Evolutionary conservation across 2,113 vertebrate genomes (phyloP).

Genomic region (Tricholaema leucomelas): DNA sequence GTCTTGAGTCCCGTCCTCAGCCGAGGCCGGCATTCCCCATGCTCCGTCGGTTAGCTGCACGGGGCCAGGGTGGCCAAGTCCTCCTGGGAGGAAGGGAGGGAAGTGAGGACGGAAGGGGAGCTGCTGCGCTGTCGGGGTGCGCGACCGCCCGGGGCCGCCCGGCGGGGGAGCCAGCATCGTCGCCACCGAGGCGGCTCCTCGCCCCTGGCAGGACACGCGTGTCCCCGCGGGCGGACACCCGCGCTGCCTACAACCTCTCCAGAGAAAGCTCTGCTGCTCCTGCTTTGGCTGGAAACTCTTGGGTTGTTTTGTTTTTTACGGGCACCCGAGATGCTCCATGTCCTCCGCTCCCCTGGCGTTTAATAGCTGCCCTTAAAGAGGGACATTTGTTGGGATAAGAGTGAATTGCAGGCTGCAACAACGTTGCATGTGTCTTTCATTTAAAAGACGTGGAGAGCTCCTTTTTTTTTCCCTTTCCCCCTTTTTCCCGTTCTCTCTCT

Average conservation of each 20-base stretch:
- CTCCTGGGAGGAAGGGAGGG: neutral
- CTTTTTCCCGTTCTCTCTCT: neutral
- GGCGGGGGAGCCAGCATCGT: neutral
- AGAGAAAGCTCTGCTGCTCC: neutral
- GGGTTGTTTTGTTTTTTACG: neutral
- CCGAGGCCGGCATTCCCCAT: neutral
- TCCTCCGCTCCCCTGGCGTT: conserved; percentile 1
- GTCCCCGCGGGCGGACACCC: neutral
- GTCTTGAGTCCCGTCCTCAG: neutral
- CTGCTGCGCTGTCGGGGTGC: neutral
- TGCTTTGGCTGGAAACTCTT: neutral
- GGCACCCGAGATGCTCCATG: conserved; percentile 9
- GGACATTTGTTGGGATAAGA: conserved; percentile 47
- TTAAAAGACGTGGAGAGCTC: conserved; percentile 56
- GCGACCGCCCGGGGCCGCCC: neutral
- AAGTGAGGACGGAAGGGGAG: neutral
- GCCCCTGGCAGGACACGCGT: neutral
- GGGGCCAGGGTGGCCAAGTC: neutral
- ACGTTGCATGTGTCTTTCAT: conserved; percentile 71
- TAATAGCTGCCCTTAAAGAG: conserved; percentile 6
- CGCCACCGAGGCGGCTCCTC: neutral
- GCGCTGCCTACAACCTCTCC: neutral
- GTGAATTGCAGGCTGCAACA: conserved; percentile 10
- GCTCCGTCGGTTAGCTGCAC: neutral
- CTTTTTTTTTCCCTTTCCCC: too few relatives aligned